Conservation (phyloP, 2,113 vertebrate species). For the Speoplatyrhinus poulsoni region DNA sequence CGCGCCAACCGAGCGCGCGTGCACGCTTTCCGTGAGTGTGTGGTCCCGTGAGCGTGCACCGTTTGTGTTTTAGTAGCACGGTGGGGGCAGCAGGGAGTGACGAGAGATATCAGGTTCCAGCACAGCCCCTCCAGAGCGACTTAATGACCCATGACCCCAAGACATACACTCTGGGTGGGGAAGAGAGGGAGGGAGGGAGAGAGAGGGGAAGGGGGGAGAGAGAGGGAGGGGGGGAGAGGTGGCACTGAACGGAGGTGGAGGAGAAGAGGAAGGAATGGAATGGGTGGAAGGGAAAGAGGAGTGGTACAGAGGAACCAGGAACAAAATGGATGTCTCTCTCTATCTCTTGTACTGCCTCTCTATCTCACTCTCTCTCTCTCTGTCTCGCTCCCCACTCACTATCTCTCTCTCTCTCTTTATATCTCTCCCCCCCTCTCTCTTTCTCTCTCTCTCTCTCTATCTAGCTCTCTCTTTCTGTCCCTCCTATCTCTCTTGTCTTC, state of each 20-base stretch:
- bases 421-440: slow-evolving; percentile 23
- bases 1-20: not conserved
- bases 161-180: slow-evolving; percentile 53
- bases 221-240: slow-evolving; percentile 1
- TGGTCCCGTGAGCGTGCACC: not conserved
- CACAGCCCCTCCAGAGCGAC: slow-evolving; percentile 69
- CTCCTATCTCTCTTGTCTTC: too few relatives aligned
- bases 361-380: slow-evolving; percentile 13
- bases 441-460: slow-evolving; percentile 6
- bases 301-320: slow-evolving; percentile 23
- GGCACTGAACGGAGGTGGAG: not conserved
- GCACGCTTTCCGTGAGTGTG: not conserved
- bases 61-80: not conserved
- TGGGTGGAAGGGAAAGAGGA: slow-evolving; percentile 2
- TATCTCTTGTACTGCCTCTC: too few relatives aligned
- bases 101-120: slow-evolving; percentile 70
- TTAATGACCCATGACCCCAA: slow-evolving; percentile 75
- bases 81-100: slow-evolving; percentile 29
- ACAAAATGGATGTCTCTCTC: slow-evolving; percentile 38
- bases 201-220: slow-evolving; percentile 9
- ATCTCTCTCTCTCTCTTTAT: slow-evolving; percentile 30
- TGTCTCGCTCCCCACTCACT: too few relatives aligned
- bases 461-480: slow-evolving; percentile 20
- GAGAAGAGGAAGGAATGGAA: not conserved
- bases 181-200: slow-evolving; percentile 29